Evolutionary conservation across 1,140 invertebrate genomes (phyloP), one percentile per base, ranked within the genome.

Genomic region (Sitobion miscanthi): DNA sequence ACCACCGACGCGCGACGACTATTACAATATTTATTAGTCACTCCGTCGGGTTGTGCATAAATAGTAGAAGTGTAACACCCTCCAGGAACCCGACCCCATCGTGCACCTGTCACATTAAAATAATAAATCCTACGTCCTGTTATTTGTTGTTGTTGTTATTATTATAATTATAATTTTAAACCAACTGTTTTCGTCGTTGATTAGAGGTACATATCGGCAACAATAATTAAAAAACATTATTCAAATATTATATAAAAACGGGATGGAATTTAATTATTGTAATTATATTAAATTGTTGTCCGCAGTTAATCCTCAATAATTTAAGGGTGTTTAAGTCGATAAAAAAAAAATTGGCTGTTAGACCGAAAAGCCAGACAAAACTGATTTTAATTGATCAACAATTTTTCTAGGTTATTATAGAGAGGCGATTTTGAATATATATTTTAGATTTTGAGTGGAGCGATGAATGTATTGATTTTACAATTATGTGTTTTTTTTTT

Each of bases 21-120:
- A 77, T 77, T n/a, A 77, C n/a, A n/a, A 77, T 77, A 77, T 77
- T 77, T 77, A 77, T 77, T 77, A 77, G 62, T 77, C 62, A 77
- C 5, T 77, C 14, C 6, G 14, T 77, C 5, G 62, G 62, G 30
- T 77, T 77, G 30, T 3, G 30, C 11, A 30, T 62, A 62, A 11
- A n/a, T 62, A 30, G 23, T 62, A 30, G 14, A 14, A 30, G 57
- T 62, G 57, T 62, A 77, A 17, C 62, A 77, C 62, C 62, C 62
- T 77, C n/a, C 62, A 0, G n/a, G n/a, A 77, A n/a, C n/a, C n/a
- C 0, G 62, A 14, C 62, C 62, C n/a, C 62, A n/a, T 77, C 30
- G 62, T 77, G 62, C 62, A 77, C 62, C 62, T 77, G 62, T n/a
- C 62, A 30, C 30, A 77, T 77, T n/a, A 77, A n/a, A 77, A 77